Evolutionary conservation across 2,888 invertebrate genomes (phyloP), one percentile per base, ranked within the genome.

Genomic region (Rhorus exstirpatorius): DNA sequence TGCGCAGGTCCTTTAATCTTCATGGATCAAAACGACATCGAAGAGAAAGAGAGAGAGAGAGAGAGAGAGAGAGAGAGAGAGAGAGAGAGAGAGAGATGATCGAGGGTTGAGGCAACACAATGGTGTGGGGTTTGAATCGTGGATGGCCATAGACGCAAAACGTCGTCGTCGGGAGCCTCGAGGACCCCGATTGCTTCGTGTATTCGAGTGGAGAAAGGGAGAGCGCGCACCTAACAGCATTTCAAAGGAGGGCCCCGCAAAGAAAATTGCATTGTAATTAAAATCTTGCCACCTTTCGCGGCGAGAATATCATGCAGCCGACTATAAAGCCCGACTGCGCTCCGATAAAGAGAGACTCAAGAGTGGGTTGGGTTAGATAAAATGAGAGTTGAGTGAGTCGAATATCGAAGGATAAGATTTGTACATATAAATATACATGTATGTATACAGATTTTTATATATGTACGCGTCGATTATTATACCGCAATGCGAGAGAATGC

Each of bases 221-320:
- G 44, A 75, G 31, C 65, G 24, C 49, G 24, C 19, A 87, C 85
- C 88, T 92, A 91, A 92, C 90, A 90, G 91, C 90, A 88, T 92
- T 91, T 92, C 91, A 92, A 92, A 92, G 90, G 87, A 44, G 60
- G 80, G 82, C 84, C 85, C 87, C 88, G 89, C 89, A 89, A 90
- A 86, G 89, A 91, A 92, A 92, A 92, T 92, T 92, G 90, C 92
- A 91, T 91, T 90, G 92, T 92, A 92, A 92, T 92, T 92, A 92
- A 92, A 91, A 89, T 86, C 87, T 85, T 79, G 83, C 49, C 78
- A 84, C 82, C 78, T 84, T 67, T 79, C 55, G 61, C 74, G 77
- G 78, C 83, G 86, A 44, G 77, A 81, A 70, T 70, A 75, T 74
- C 71, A 72, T 83, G 72, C 60, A 53, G 85, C 79, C 79, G 26